Percentiles rank a stretch among this genome's conserved stretches.
Conservation (phyloP, 2,797 vertebrate genomes). For the Pseudochromis fuscus region DNA sequence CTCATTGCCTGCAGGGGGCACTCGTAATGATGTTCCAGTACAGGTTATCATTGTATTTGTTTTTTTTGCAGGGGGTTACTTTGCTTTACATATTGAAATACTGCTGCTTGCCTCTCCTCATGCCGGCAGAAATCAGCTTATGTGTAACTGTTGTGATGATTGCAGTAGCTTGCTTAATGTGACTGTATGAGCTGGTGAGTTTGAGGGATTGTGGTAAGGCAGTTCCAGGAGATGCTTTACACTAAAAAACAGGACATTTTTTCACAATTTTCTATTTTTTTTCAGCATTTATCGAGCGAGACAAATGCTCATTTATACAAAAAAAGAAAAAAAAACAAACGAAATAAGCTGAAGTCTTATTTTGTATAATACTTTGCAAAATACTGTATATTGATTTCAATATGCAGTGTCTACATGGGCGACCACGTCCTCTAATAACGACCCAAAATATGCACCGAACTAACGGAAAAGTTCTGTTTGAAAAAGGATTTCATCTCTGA, state of each 20-base stretch:
- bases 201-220: not conserved
- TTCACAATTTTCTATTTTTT: not conserved
- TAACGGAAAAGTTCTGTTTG: constrained; percentile 58
- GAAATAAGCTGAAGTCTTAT: constrained; percentile 8
- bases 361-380: not conserved
- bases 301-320: constrained; percentile 1
- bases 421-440: constrained; percentile 36
- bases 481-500: constrained; percentile 63
- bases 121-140: not conserved
- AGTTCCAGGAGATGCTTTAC: not conserved
- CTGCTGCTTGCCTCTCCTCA: not conserved
- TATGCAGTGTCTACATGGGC: constrained; percentile 16
- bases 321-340: constrained; percentile 3
- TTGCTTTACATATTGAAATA: not conserved
- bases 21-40: not conserved
- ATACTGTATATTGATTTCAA: constrained; percentile 26
- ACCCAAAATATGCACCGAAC: constrained; percentile 39
- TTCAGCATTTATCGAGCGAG: not conserved
- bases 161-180: constrained; percentile 3
- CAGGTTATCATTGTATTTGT: not conserved
- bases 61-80: not conserved
- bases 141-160: not conserved
- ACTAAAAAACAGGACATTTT: not conserved
- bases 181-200: not conserved
- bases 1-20: not conserved